phyloP scores from a whole-genome alignment of 2,888 invertebrate species.

The Ctena decussata region DNA sequence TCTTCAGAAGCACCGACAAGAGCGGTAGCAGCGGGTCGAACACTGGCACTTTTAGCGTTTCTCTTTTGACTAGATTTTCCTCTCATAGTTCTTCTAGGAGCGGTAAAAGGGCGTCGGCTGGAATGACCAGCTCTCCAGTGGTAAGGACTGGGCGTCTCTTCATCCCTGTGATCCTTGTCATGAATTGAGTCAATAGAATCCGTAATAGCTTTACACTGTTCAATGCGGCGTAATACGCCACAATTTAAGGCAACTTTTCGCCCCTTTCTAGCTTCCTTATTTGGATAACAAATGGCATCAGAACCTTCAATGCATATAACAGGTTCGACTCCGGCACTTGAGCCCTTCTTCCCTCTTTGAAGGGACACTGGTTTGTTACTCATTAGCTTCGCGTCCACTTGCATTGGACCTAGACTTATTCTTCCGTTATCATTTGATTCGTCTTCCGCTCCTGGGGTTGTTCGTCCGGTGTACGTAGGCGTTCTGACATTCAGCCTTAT shows the following conservation, averaged over 20 bases:
- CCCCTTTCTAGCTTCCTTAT: slow-evolving; percentile 68
- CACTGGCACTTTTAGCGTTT: background rate
- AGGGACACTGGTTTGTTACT: slow-evolving; percentile 65
- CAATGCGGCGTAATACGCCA: slow-evolving; percentile 60
- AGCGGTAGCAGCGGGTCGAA: background rate
- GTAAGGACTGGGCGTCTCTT: background rate
- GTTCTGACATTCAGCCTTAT: slow-evolving; percentile 70
- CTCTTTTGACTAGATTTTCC: background rate
- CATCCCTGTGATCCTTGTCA: slow-evolving; percentile 19
- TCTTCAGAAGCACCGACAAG: background rate
- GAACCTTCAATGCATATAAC: slow-evolving; percentile 69
- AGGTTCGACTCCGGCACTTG: slow-evolving; percentile 50
- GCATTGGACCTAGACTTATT: slow-evolving; percentile 58
- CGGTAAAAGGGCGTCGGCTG: slow-evolving; percentile 50
- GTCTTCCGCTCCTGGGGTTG: background rate
- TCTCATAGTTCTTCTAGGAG: slow-evolving; percentile 13
- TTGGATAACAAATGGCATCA: slow-evolving; percentile 72
- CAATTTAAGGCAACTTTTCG: slow-evolving; percentile 63
- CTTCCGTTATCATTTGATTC: slow-evolving; percentile 15
- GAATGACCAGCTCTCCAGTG: slow-evolving; percentile 7
- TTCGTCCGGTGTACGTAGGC: slow-evolving; percentile 44
- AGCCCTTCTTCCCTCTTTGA: slow-evolving; percentile 56
- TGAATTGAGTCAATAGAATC: slow-evolving; percentile 50
- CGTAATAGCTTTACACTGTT: slow-evolving; percentile 64
- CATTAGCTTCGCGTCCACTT: slow-evolving; percentile 67